Conservation (phyloP, 2,888 invertebrate genomes). For the Hyppa rectilinea region DNA sequence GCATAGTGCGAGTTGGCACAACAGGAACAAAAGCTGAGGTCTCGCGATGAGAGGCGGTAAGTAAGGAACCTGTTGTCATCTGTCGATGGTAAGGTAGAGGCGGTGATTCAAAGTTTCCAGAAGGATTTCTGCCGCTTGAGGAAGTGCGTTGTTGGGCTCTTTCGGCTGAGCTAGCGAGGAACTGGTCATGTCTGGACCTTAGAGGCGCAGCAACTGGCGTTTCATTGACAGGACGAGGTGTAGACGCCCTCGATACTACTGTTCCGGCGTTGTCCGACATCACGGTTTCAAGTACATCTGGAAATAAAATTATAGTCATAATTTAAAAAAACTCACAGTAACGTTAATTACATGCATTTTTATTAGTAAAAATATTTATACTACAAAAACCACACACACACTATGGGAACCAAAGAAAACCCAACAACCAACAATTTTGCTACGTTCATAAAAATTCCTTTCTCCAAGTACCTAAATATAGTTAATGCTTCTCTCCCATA, state of each 20-base stretch:
- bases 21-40: conserved; percentile 97
- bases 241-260: conserved; percentile 87
- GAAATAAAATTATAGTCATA: conserved; percentile 67
- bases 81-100: conserved; percentile 93
- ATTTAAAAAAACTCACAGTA: background rate
- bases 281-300: conserved; percentile 82
- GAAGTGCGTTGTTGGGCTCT: conserved; percentile 86
- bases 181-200: conserved; percentile 91
- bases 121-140: conserved; percentile 88
- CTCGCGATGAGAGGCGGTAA: conserved; percentile 92
- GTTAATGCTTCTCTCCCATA: conserved; percentile 22
- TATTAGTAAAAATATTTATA: background rate
- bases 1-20: conserved; percentile 94
- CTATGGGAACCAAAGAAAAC: conserved; percentile 23
- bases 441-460: conserved; percentile 14
- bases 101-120: conserved; percentile 92
- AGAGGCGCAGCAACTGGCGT: conserved; percentile 85
- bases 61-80: conserved; percentile 87
- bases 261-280: conserved; percentile 89
- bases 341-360: background rate
- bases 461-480: conserved; percentile 15
- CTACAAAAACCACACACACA: background rate
- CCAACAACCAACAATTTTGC: conserved; percentile 6
- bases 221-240: conserved; percentile 88
- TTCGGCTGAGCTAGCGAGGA: conserved; percentile 90